Percentiles rank a stretch among this genome's conserved stretches.
These are phyloP conservation scores for Brachyhypopomus occidentalis DNA, from an alignment of 2,113 vertebrate species.

Conservation along the genomic window DNA sequence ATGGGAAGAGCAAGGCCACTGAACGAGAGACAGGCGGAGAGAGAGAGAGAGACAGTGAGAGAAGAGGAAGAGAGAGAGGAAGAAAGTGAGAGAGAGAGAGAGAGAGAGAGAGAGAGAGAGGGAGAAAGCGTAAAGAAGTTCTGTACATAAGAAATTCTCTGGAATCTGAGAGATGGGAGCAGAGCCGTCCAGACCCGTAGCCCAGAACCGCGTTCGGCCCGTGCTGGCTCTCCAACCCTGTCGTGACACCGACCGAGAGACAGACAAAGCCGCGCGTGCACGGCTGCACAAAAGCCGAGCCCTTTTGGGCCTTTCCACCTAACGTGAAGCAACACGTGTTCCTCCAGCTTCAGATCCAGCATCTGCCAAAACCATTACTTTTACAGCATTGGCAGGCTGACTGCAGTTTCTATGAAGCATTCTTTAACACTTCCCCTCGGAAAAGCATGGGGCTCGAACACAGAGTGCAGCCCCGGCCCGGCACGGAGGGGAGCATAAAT, in stretches of 20 bases:
- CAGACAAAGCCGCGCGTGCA: constrained; percentile 28
- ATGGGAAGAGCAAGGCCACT: constrained; percentile 57
- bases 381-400: constrained; percentile 63
- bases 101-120: constrained; percentile 14
- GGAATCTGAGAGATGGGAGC: constrained; percentile 9
- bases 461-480: constrained; percentile 57
- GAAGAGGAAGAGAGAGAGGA: no score
- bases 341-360: constrained; percentile 61
- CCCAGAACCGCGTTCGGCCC: neutral
- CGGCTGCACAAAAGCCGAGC: constrained; percentile 43
- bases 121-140: neutral
- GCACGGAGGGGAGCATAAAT: constrained; percentile 63
- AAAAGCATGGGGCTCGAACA: constrained; percentile 58
- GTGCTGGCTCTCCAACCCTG: neutral
- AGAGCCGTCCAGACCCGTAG: neutral
- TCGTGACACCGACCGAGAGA: constrained; percentile 15
- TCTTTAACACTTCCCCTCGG: constrained; percentile 64
- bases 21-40: constrained; percentile 14
- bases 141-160: constrained; percentile 10
- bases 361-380: constrained; percentile 69
- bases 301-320: constrained; percentile 64
- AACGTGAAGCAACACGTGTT: constrained; percentile 64
- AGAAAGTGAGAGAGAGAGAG: neutral
- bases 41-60: neutral
- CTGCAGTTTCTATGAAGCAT: constrained; percentile 60